These are phyloP conservation scores for Decapterus maruadsi DNA, from an alignment of 2,797 vertebrate genomes.

Conservation along the genomic window DNA sequence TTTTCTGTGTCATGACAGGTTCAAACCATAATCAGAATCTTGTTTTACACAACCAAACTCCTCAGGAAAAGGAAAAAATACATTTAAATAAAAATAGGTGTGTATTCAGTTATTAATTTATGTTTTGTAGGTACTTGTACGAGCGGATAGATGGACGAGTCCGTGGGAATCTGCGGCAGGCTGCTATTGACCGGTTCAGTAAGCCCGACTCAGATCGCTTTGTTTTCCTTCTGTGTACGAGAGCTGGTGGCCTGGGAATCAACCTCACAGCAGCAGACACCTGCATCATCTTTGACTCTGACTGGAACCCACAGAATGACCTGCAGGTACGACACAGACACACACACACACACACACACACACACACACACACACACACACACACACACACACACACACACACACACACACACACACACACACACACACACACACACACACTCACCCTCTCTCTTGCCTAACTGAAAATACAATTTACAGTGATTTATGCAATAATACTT, in stretches of 20 bases:
- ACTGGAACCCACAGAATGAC: conserved; percentile 99
- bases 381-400: background rate
- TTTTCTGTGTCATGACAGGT: background rate
- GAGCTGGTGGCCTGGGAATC: conserved; percentile 97
- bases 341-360: background rate
- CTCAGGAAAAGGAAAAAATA: background rate
- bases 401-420: background rate
- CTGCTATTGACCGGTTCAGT: conserved; percentile 98
- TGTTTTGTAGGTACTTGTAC: conserved; percentile 89
- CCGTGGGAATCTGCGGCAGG: conserved; percentile 95
- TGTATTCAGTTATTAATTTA: background rate
- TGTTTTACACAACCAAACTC: background rate
- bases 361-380: background rate
- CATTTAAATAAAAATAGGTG: no score
- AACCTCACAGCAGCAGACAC: conserved; percentile 98
- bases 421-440: background rate
- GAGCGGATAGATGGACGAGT: conserved; percentile 97
- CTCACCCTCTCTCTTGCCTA: background rate
- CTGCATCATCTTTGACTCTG: conserved; percentile 99
- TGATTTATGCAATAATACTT: background rate
- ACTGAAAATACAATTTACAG: background rate
- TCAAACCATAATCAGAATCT: background rate
- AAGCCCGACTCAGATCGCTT: conserved; percentile 98
- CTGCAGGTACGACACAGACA: conserved; percentile 89
- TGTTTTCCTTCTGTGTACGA: conserved; percentile 97